Evolutionary conservation across 2,797 vertebrate species (phyloP).

Genomic region (Mus minutoides): DNA sequence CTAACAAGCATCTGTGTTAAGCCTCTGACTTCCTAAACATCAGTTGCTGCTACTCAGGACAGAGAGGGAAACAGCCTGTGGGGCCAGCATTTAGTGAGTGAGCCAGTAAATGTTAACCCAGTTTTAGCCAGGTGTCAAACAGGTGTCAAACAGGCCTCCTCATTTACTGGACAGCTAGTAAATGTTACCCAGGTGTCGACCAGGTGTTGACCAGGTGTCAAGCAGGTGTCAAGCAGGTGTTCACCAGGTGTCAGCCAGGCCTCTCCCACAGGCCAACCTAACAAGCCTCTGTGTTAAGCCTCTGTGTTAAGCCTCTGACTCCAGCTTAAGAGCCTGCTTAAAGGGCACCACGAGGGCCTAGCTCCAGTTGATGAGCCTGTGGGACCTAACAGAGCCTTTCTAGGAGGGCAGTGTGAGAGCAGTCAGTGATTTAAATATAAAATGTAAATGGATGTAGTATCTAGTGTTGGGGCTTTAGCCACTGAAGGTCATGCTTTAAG

Average conservation of each 20-base stretch:
- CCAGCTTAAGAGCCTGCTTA: neutral
- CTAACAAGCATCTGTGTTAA: neutral
- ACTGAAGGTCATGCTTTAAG: neutral
- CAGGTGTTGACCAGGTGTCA: neutral
- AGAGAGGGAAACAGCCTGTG: fast-evolving
- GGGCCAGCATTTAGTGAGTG: neutral
- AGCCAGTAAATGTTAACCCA: neutral
- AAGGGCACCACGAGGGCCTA: fast-evolving
- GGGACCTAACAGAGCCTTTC: neutral
- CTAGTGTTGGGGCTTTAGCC: neutral
- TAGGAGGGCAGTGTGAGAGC: neutral
- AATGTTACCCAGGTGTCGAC: neutral
- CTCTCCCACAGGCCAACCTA: neutral
- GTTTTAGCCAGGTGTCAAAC: neutral
- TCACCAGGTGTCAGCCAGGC: neutral
- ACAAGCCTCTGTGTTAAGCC: neutral
- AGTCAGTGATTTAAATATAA: neutral
- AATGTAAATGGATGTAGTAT: neutral
- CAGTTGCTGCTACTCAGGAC: no score
- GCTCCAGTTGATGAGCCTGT: neutral
- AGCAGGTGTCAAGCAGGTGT: neutral
- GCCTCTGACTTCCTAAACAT: neutral
- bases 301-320: neutral
- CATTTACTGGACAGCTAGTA: neutral
- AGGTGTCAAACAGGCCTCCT: neutral